phyloP scores from a whole-genome alignment of 2,113 vertebrate genomes.

The Regulus satrapa region DNA sequence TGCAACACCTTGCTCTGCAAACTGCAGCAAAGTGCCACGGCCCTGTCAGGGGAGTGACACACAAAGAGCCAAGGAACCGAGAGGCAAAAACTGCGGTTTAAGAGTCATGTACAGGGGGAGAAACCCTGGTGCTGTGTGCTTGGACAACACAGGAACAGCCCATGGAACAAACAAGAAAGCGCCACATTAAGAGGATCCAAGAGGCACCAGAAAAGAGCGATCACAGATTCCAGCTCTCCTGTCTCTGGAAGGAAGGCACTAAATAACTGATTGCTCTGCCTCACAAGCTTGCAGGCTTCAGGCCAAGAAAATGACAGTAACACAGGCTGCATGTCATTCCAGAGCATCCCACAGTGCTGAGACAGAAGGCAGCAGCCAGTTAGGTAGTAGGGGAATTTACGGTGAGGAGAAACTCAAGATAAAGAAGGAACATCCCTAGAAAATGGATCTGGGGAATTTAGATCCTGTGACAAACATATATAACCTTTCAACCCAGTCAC shows the following conservation, averaged over 20 bases:
- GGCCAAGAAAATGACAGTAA: not conserved
- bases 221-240: not conserved
- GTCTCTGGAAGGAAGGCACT: not conserved
- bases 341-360: not conserved
- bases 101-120: not conserved
- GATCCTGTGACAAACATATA: not conserved
- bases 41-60: not conserved
- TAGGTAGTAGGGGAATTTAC: not conserved
- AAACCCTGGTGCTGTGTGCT: not conserved
- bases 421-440: not conserved
- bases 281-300: not conserved
- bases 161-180: not conserved
- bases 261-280: not conserved
- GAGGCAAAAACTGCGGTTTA: not conserved
- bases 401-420: slow-evolving; percentile 3
- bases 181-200: not conserved
- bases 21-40: not conserved
- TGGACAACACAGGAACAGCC: not conserved
- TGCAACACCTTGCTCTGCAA: not conserved
- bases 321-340: not conserved
- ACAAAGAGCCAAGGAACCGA: not conserved
- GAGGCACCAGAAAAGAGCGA: not conserved
- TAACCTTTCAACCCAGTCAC: not conserved
- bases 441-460: not conserved
- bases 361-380: slow-evolving; percentile 18